These are phyloP conservation scores for Cynopterus brachyotis DNA, from an alignment of 2,113 vertebrate species.

Conservation along the genomic window DNA sequence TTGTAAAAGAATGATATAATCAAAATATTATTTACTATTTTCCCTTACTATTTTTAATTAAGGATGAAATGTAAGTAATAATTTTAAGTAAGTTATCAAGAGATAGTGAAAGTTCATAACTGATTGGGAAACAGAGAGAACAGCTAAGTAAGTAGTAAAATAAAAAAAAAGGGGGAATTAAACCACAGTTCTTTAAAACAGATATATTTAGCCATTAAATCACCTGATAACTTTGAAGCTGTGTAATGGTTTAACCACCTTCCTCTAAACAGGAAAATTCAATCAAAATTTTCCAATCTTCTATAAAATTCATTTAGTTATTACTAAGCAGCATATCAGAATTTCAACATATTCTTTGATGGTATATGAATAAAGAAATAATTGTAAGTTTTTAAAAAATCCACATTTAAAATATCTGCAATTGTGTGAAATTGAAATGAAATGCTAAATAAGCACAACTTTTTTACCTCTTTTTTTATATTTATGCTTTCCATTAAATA, in stretches of 20 bases:
- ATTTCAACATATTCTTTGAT: conserved; percentile 18
- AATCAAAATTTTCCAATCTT: not conserved
- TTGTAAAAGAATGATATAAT: not conserved
- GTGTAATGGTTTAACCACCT: not conserved
- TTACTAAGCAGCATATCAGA: conserved; percentile 25
- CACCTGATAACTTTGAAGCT: conserved; percentile 22
- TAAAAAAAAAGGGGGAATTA: not conserved
- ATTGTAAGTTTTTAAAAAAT: not conserved
- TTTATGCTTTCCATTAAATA: not conserved
- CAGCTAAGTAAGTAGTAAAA: not conserved
- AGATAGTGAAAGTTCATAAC: not conserved
- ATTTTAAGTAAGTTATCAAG: not conserved
- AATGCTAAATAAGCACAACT: not conserved
- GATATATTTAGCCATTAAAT: not conserved
- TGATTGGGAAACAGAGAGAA: not conserved
- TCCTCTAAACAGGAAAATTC: conserved; percentile 34
- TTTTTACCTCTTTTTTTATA: not conserved
- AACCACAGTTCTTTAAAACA: not conserved
- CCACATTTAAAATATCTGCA: not conserved
- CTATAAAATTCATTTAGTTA: not conserved
- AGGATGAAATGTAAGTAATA: not conserved
- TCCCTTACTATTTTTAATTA: not conserved
- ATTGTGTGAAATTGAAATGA: not conserved
- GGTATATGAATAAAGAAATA: conserved; percentile 40
- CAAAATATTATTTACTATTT: not conserved